phyloP scores from a whole-genome alignment of 2,888 invertebrate genomes.

The Drosophila pegasa region DNA sequence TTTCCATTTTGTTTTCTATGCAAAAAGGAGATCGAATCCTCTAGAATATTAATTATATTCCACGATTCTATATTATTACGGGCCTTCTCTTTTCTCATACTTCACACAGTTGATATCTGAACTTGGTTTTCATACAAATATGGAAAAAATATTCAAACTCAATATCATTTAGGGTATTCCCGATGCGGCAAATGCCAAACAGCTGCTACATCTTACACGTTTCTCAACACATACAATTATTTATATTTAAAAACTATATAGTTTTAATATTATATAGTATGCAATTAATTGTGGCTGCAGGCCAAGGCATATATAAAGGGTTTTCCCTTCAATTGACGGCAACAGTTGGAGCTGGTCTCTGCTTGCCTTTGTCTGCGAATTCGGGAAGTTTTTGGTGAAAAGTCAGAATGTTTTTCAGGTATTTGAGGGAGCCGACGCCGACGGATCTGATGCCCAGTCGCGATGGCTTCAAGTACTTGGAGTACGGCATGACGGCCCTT shows the following conservation, averaged over 20 bases:
- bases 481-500: conserved; percentile 19
- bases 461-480: conserved; percentile 40
- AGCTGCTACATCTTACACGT: neutral
- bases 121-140: too few relatives aligned
- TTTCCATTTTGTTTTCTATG: too few relatives aligned
- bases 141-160: too few relatives aligned
- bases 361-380: neutral
- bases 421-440: conserved; percentile 25
- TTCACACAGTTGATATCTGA: neutral
- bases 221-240: neutral
- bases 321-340: neutral
- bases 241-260: neutral
- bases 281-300: conserved; percentile 11
- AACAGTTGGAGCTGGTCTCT: conserved; percentile 12
- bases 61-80: neutral
- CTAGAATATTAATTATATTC: too few relatives aligned
- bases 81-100: neutral
- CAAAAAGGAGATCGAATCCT: too few relatives aligned
- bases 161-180: conserved; percentile 8
- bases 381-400: neutral
- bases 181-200: neutral
- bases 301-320: conserved; percentile 20
- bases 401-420: conserved; percentile 29
- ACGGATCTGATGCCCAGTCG: conserved; percentile 31
- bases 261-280: conserved; percentile 12